Evolutionary conservation across 2,113 vertebrate species (phyloP).

Genomic region (Spermophilus dauricus): DNA sequence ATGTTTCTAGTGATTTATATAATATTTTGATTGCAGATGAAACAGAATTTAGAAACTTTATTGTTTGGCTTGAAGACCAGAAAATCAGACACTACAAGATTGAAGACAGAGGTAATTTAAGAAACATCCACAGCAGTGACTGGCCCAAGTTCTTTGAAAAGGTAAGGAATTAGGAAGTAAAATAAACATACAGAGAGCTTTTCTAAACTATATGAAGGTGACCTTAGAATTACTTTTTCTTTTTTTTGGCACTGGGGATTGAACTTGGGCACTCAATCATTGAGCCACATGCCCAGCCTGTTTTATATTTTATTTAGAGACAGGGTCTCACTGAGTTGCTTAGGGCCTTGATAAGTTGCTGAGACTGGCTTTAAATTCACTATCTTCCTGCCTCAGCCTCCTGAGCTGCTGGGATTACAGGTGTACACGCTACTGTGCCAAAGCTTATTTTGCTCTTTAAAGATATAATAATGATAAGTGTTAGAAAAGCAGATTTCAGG

Average conservation of each 20-base stretch:
- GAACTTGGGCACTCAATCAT: no score
- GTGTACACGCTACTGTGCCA: no score
- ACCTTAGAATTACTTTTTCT: background rate
- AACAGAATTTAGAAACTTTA: slow-evolving; percentile 97
- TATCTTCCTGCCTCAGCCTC: no score
- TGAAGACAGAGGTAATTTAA: slow-evolving; percentile 96
- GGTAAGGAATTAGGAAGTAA: slow-evolving; percentile 86
- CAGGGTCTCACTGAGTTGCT: no score
- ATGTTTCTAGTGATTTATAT: background rate
- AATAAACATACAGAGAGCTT: background rate
- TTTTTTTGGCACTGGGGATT: no score
- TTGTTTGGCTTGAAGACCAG: slow-evolving; percentile 99
- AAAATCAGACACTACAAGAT: slow-evolving; percentile 99
- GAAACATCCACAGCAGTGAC: slow-evolving; percentile 96
- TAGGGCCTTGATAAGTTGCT: no score
- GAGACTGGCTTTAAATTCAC: no score
- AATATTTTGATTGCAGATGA: slow-evolving; percentile 91
- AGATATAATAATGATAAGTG: background rate
- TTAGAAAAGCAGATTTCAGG: slow-evolving; percentile 44
- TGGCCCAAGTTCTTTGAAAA: slow-evolving; percentile 96
- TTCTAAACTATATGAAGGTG: background rate
- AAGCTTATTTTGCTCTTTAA: slow-evolving; percentile 7
- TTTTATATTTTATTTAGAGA: no score
- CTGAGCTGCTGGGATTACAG: no score
- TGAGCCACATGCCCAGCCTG: no score